These are phyloP conservation scores for Masticophis lateralis DNA, from an alignment of 2,797 vertebrate genomes.

Conservation along the genomic window DNA sequence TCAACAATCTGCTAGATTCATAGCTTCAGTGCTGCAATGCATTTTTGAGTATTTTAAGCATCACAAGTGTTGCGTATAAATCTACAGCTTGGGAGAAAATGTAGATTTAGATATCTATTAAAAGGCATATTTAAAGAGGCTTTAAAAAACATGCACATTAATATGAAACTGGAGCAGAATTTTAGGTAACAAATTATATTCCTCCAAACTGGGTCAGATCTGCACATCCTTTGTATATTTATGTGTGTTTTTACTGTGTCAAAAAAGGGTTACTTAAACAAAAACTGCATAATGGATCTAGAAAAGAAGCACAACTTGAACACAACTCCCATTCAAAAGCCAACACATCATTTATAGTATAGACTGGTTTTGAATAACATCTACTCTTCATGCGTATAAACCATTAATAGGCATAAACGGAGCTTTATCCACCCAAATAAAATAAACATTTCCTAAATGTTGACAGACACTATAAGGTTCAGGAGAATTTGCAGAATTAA, in stretches of 20 bases:
- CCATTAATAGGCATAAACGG: fast-evolving
- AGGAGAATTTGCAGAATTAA: constrained; percentile 31
- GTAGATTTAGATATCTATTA: background rate
- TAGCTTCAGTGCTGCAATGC: background rate
- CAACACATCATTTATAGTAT: background rate
- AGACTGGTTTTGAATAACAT: background rate
- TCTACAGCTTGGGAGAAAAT: background rate
- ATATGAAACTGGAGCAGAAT: background rate
- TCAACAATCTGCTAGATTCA: background rate
- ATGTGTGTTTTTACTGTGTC: background rate
- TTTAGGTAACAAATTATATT: background rate
- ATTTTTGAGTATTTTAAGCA: background rate
- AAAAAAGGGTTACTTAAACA: background rate
- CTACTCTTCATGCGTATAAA: background rate
- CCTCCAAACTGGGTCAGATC: background rate
- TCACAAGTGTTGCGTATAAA: background rate
- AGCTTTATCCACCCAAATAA: constrained; percentile 23
- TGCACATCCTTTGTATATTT: background rate
- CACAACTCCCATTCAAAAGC: background rate
- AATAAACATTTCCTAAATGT: constrained; percentile 18
- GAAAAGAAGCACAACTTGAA: background rate
- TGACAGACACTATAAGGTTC: constrained; percentile 44
- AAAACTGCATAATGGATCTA: background rate
- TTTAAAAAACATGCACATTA: background rate
- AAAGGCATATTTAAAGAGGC: background rate